phyloP scores from a whole-genome alignment of 2,113 vertebrate genomes.

The Ellobius talpinus region DNA sequence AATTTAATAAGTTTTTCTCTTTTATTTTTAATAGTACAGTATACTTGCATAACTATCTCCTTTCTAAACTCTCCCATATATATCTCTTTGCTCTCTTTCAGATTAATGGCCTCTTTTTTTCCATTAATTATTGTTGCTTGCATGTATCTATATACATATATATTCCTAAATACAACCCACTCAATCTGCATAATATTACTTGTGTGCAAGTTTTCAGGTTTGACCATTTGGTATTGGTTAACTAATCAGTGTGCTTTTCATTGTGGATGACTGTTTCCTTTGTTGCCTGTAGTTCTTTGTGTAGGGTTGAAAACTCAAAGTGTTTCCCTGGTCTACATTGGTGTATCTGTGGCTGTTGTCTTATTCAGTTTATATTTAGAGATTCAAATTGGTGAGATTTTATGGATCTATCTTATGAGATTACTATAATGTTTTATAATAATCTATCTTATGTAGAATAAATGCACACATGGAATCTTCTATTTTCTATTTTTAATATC shows the following conservation, averaged over 20 bases:
- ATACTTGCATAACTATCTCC: neutral
- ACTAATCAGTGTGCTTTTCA: neutral
- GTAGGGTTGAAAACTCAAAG: neutral
- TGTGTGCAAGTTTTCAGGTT: neutral
- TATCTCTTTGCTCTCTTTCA: neutral
- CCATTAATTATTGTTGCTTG: neutral
- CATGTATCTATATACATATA: neutral
- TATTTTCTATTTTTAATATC: conserved; percentile 11
- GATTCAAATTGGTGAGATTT: neutral
- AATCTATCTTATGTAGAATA: neutral
- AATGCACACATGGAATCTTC: neutral
- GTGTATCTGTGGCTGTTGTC: neutral
- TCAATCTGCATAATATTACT: neutral
- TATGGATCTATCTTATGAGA: neutral
- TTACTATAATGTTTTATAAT: neutral
- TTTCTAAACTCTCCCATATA: too few species aligned
- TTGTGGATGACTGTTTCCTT: neutral
- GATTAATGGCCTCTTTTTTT: neutral
- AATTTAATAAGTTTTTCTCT: neutral
- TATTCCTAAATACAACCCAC: neutral
- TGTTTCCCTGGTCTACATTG: neutral
- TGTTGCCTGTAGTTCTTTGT: neutral
- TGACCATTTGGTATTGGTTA: neutral
- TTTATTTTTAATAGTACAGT: neutral
- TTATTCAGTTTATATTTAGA: neutral